Conservation (phyloP, 2,888 invertebrate species). For the Oligia latruncula region DNA sequence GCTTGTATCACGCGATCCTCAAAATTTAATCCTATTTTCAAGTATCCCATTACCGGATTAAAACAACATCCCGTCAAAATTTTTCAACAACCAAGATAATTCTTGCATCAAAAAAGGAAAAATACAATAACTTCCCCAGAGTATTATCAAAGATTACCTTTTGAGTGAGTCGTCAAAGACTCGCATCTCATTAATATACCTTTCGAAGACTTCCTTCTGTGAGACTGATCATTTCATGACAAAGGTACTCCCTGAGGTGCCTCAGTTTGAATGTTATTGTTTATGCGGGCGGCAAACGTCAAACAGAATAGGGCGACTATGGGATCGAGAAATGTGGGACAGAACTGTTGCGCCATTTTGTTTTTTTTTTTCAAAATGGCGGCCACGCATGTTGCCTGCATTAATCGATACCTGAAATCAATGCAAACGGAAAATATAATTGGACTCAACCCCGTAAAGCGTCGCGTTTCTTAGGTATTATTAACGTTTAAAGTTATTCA, state of each 20-base stretch:
- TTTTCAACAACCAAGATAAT: slow-evolving; percentile 2
- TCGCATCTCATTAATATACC: slow-evolving; percentile 83
- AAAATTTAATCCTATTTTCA: not conserved
- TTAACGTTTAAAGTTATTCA: not conserved
- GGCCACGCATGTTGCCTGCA: too few relatives aligned
- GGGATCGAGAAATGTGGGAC: not conserved
- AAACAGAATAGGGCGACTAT: slow-evolving; percentile 73
- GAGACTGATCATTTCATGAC: slow-evolving; percentile 84
- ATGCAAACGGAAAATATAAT: too few relatives aligned
- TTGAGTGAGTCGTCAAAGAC: slow-evolving; percentile 72
- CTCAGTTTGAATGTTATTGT: slow-evolving; percentile 85
- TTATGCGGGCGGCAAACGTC: slow-evolving; percentile 80
- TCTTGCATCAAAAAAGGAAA: slow-evolving; percentile 24
- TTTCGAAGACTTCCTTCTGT: slow-evolving; percentile 72
- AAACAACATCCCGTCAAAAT: slow-evolving; percentile 16
- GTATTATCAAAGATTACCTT: slow-evolving; percentile 72
- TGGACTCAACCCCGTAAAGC: too few relatives aligned
- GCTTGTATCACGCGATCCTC: not conserved
- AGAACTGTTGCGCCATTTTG: not conserved
- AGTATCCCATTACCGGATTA: slow-evolving; percentile 29
- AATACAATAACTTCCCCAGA: slow-evolving; percentile 55
- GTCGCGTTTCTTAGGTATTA: too few relatives aligned
- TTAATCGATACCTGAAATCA: too few relatives aligned
- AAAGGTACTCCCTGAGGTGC: slow-evolving; percentile 84
- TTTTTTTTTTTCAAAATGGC: too few relatives aligned